A percentile compares a stretch with the other conserved stretches of the same genome.
These are phyloP conservation scores for Triplophysa tibetana DNA, from an alignment of 2,113 vertebrate species.

Conservation along the genomic window DNA sequence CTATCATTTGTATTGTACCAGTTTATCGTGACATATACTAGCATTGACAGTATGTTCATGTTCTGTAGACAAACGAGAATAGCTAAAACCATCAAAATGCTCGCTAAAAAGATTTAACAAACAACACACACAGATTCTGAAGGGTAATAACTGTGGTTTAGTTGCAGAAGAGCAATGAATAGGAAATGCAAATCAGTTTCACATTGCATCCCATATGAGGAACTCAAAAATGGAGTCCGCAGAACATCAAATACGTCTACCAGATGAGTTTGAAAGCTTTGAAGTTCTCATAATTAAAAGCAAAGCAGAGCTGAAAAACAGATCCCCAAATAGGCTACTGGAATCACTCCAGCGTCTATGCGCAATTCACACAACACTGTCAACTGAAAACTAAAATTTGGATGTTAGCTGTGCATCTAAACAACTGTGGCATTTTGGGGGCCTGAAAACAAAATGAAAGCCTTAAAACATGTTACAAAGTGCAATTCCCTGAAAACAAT, in stretches of 20 bases:
- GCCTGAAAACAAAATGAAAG: too few species aligned
- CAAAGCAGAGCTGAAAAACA: slow-evolving; percentile 33
- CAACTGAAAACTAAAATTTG: too few species aligned
- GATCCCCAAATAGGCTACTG: slow-evolving; percentile 24
- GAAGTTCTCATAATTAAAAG: slow-evolving; percentile 53
- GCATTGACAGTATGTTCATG: too few species aligned
- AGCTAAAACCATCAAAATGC: too few species aligned
- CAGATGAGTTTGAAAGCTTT: slow-evolving; percentile 43
- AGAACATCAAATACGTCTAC: slow-evolving; percentile 31
- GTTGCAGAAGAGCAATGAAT: neutral
- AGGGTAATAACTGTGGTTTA: neutral
- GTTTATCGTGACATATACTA: too few species aligned
- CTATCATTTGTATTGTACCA: too few species aligned
- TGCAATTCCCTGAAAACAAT: too few species aligned
- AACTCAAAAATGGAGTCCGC: slow-evolving; percentile 43
- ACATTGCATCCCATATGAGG: slow-evolving; percentile 19
- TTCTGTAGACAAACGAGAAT: too few species aligned
- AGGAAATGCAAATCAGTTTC: slow-evolving; percentile 11
- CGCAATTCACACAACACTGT: too few species aligned
- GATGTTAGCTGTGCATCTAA: too few species aligned
- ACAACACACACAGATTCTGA: neutral
- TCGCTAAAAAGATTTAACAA: neutral
- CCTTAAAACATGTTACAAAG: too few species aligned
- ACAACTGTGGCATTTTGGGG: too few species aligned
- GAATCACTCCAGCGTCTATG: slow-evolving; percentile 38